Percentiles rank a stretch among this genome's conserved stretches.
Evolutionary conservation across 2,797 vertebrate species (phyloP).

Genomic region (Scolopax bukidnonensis): DNA sequence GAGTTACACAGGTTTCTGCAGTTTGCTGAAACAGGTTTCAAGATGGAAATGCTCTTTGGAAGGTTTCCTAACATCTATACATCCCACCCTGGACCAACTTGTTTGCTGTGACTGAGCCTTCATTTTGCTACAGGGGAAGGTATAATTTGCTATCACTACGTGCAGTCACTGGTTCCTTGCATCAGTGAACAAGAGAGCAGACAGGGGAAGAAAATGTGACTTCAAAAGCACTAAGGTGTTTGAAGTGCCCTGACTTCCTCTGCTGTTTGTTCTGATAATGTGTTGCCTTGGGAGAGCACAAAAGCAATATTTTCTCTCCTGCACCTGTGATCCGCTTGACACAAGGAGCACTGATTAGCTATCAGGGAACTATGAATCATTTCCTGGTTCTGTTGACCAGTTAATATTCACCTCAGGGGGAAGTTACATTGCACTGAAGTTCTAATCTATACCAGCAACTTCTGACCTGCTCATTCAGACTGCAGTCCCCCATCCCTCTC

Average conservation of each 20-base stretch:
- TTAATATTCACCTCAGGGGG: neutral
- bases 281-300: neutral
- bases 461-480: neutral
- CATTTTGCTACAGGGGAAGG: neutral
- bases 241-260: neutral
- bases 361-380: neutral
- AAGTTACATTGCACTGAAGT: neutral
- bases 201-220: neutral
- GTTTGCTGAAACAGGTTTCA: neutral
- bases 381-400: neutral
- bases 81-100: neutral
- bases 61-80: neutral
- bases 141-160: neutral
- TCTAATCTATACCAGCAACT: neutral
- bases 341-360: constrained; percentile 12
- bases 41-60: neutral
- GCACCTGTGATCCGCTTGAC: neutral
- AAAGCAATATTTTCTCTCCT: neutral
- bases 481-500: neutral
- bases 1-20: neutral
- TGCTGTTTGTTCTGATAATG: neutral
- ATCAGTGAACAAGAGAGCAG: neutral
- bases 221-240: neutral
- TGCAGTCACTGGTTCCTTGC: neutral
- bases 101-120: neutral